Evolutionary conservation across 2,113 vertebrate genomes (phyloP).

Genomic region (Chitala chitala): DNA sequence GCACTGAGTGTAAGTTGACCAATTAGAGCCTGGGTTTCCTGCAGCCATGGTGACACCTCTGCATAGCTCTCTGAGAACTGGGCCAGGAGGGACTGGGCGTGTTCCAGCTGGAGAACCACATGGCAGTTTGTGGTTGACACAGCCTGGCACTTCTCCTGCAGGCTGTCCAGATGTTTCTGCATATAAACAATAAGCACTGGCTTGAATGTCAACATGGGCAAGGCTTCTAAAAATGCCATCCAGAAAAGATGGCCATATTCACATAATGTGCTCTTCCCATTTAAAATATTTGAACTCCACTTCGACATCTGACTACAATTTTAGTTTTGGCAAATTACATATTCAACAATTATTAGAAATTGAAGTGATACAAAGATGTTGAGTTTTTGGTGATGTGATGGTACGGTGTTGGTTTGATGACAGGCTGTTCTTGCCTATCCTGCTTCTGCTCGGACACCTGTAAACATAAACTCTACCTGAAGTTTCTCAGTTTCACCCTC

Average conservation of each 20-base stretch:
- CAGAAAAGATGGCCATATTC: too few species aligned
- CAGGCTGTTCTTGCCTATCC: neutral
- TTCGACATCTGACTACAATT: too few species aligned
- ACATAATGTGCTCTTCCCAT: too few species aligned
- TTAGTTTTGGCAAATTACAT: too few species aligned
- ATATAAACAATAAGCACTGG: neutral
- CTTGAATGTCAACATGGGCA: neutral
- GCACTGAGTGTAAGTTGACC: slow-evolving; percentile 56
- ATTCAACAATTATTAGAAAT: too few species aligned
- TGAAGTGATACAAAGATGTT: neutral
- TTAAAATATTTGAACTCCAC: too few species aligned
- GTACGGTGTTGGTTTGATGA: neutral
- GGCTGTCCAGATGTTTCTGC: slow-evolving; percentile 52
- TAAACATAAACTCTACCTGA: slow-evolving; percentile 53
- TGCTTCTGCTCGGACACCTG: neutral
- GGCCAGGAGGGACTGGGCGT: slow-evolving; percentile 68
- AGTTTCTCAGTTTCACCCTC: slow-evolving; percentile 54
- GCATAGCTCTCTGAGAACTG: slow-evolving; percentile 68
- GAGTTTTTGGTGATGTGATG: neutral
- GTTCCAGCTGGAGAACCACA: slow-evolving; percentile 68
- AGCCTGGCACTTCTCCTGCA: slow-evolving; percentile 63
- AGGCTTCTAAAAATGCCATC: too few species aligned
- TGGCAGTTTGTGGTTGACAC: slow-evolving; percentile 60
- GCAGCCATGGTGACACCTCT: slow-evolving; percentile 77
- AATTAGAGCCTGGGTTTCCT: slow-evolving; percentile 61